Conservation (phyloP, 2,888 invertebrate species). For the Folsomia candida region DNA sequence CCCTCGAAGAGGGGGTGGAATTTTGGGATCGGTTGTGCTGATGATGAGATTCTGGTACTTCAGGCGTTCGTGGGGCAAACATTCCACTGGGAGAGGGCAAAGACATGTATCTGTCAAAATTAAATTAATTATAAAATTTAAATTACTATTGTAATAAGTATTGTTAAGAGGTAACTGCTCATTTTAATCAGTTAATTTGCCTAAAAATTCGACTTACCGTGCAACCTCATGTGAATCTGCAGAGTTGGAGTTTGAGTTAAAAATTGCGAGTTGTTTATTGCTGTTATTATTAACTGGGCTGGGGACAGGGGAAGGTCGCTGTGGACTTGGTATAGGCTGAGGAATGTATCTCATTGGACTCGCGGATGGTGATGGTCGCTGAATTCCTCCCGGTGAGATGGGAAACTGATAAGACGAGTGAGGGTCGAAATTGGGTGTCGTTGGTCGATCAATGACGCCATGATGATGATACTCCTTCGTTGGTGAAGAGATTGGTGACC, state of each 20-base stretch:
- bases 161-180: background rate
- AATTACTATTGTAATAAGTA: background rate
- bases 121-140: too few relatives aligned
- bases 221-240: conserved; percentile 34
- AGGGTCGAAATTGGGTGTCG: too few relatives aligned
- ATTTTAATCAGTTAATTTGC: too few relatives aligned
- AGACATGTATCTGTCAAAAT: background rate
- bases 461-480: too few relatives aligned
- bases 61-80: conserved; percentile 1
- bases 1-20: background rate
- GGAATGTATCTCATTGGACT: conserved; percentile 14
- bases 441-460: too few relatives aligned
- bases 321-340: conserved; percentile 13
- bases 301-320: conserved; percentile 28
- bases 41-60: conserved; percentile 6
- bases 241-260: conserved; percentile 33
- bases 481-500: too few relatives aligned
- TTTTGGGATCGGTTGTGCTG: conserved; percentile 10
- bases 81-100: conserved; percentile 8
- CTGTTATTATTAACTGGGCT: conserved; percentile 22
- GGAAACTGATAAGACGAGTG: conserved; percentile 2
- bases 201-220: too few relatives aligned
- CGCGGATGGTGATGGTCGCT: conserved; percentile 24
- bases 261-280: conserved; percentile 6
- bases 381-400: background rate